These are phyloP conservation scores for Tetropium fuscum DNA, from an alignment of 2,888 invertebrate species.

Conservation along the genomic window DNA sequence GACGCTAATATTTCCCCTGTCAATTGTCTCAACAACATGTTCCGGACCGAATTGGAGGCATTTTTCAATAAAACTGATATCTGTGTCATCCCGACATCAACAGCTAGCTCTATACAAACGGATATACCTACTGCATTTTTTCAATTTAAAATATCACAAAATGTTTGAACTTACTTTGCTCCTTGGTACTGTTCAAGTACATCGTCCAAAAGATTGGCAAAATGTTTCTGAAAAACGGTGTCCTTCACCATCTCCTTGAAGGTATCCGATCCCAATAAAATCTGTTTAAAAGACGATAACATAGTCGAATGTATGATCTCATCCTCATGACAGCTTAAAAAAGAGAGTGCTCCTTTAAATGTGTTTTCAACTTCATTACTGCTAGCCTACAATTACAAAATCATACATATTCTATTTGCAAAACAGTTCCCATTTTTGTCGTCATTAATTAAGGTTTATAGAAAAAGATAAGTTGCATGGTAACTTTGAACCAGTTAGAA, in stretches of 20 bases:
- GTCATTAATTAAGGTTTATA: too few species aligned
- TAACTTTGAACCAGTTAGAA: too few species aligned
- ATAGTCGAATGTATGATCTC: slow-evolving; percentile 69
- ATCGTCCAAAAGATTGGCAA: slow-evolving; percentile 63
- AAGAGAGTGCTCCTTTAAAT: slow-evolving; percentile 69
- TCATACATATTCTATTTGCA: background rate
- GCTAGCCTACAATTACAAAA: slow-evolving; percentile 24
- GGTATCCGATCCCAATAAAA: slow-evolving; percentile 65
- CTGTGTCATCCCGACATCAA: too few species aligned
- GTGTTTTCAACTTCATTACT: slow-evolving; percentile 46
- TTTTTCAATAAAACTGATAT: too few species aligned
- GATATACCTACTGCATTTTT: too few species aligned
- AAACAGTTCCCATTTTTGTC: background rate
- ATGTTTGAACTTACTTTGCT: slow-evolving; percentile 65
- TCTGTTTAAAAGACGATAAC: slow-evolving; percentile 67
- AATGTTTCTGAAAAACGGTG: slow-evolving; percentile 66
- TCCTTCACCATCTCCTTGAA: slow-evolving; percentile 60
- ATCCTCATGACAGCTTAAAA: slow-evolving; percentile 69
- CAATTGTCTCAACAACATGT: too few species aligned
- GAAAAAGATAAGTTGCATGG: too few species aligned
- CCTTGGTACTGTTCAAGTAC: slow-evolving; percentile 65
- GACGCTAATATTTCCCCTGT: too few species aligned
- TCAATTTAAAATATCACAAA: too few species aligned
- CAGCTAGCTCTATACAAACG: too few species aligned
- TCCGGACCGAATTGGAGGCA: too few species aligned